Conservation (phyloP, 2,113 vertebrate genomes). For the Oncorhynchus nerka region DNA sequence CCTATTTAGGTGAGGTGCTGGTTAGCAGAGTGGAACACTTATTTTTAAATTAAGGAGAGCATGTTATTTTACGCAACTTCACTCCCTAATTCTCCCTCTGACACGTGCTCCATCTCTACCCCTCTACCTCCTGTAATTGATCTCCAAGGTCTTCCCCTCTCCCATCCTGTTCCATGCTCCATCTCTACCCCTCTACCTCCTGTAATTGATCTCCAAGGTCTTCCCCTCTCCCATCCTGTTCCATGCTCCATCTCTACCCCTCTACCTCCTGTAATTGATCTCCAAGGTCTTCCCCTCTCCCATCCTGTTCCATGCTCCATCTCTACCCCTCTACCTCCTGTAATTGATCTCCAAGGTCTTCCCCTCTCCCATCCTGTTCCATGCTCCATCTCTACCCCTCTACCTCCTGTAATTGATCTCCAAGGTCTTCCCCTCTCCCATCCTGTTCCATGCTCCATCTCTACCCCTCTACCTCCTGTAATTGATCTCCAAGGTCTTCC, state of each 20-base stretch:
- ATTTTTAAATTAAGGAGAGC: background rate
- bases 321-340: slow-evolving; percentile 23
- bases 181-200: slow-evolving; percentile 22
- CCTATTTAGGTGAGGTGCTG: too few relatives aligned
- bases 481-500: slow-evolving; percentile 58
- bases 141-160: slow-evolving; percentile 46
- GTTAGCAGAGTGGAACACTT: too few relatives aligned
- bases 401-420: slow-evolving; percentile 54
- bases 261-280: slow-evolving; percentile 52
- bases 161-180: too few relatives aligned
- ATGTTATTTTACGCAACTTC: slow-evolving; percentile 28
- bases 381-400: slow-evolving; percentile 28
- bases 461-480: slow-evolving; percentile 27
- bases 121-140: slow-evolving; percentile 48
- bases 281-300: slow-evolving; percentile 42
- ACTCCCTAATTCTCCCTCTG: slow-evolving; percentile 28
- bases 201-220: slow-evolving; percentile 60
- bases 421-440: slow-evolving; percentile 39
- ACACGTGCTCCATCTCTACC: slow-evolving; percentile 28
- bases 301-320: too few relatives aligned
- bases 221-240: too few relatives aligned
- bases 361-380: too few relatives aligned
- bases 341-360: slow-evolving; percentile 61
- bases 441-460: slow-evolving; percentile 35
- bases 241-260: slow-evolving; percentile 26